Conservation (phyloP, 30 jellyfish, hydroid and myxozoan genomes). For the Clytia hemisphaerica region DNA sequence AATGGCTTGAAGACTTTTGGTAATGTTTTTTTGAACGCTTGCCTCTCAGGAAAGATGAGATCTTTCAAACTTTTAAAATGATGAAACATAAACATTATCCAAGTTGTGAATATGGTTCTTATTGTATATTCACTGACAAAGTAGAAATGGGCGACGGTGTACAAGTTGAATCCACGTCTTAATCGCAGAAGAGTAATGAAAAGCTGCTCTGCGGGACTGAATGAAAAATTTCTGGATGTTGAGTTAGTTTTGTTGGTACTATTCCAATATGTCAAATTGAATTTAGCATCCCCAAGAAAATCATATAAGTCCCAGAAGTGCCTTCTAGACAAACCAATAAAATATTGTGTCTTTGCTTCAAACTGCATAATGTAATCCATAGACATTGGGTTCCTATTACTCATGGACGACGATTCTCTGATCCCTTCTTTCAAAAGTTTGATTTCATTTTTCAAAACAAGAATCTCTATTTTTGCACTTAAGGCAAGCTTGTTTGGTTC, state of each 20-base stretch:
- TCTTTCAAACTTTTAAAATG: constrained; percentile 45
- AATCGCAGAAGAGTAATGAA: constrained; percentile 45
- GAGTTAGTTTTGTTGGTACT: background rate
- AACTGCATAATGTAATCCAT: constrained; percentile 14
- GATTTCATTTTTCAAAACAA: constrained; percentile 23
- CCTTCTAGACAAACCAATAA: constrained; percentile 36
- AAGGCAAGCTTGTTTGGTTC: background rate
- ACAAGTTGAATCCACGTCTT: constrained; percentile 51
- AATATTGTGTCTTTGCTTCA: constrained; percentile 14
- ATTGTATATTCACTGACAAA: constrained; percentile 41
- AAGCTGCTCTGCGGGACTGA: constrained; percentile 36
- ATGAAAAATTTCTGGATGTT: constrained; percentile 6
- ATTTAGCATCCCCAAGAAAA: constrained; percentile 65
- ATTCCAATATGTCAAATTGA: constrained; percentile 32
- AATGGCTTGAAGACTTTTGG: constrained; percentile 42
- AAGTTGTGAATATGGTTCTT: constrained; percentile 45
- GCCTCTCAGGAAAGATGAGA: constrained; percentile 56
- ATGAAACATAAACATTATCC: constrained; percentile 49
- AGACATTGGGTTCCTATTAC: constrained; percentile 17
- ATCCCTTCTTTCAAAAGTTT: too few relatives aligned
- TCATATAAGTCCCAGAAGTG: constrained; percentile 54
- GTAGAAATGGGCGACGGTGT: constrained; percentile 47
- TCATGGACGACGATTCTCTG: background rate
- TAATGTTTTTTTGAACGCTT: constrained; percentile 2
- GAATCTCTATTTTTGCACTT: constrained; percentile 24